Evolutionary conservation across 2,797 vertebrate genomes (phyloP), one percentile per base, ranked within the genome.

Genomic region (Lacerta bilineata): DNA sequence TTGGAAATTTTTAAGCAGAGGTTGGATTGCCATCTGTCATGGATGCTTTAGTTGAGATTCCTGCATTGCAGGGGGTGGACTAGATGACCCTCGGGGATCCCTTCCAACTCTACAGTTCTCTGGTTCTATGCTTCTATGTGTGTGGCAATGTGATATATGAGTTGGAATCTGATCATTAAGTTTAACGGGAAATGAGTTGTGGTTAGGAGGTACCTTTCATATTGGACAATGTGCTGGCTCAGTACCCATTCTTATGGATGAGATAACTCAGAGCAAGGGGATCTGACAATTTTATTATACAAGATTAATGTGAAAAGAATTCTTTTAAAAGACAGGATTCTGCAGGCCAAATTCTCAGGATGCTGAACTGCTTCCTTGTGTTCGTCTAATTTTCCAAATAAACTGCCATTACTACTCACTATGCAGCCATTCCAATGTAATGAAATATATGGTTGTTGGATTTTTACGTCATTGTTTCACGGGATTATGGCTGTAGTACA

Each of bases 231-330:
- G 90, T 92, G 85, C 88, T 95, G 93, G 93, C 88, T 92, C 94
- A 91, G 81, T 90, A 64, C 90, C 81, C 93, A 83, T 86, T 90
- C 76, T 93, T 94, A 92, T 91, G 91, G 94, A 93, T 94, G 90
- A 93, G 94, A 90, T 93, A 93, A 91, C 89, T 95, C 92, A 90
- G 90, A 91, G 81, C 87, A 95, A 95, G 92, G 79, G 90, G 91
- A 93, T 86, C 85, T 94, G 93, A 94, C 5, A 84, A 81, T 92
- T 84, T 84, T 79, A 83, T 95, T 94, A 92, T 2, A 0, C 79
- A 13, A 36, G 78, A 71, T 90, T 95, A 93, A 87, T 78, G 6
- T 64, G 43, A 79, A 82, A 85, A 64, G 36, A n/a, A 46, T 39
- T 84, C 78, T 78, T 64, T 23, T 55, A 46, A 87, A 81, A 88